Evolutionary conservation across 2,113 vertebrate species (phyloP), one percentile per base, ranked within the genome.

Genomic region (Porphyrio hochstetteri): DNA sequence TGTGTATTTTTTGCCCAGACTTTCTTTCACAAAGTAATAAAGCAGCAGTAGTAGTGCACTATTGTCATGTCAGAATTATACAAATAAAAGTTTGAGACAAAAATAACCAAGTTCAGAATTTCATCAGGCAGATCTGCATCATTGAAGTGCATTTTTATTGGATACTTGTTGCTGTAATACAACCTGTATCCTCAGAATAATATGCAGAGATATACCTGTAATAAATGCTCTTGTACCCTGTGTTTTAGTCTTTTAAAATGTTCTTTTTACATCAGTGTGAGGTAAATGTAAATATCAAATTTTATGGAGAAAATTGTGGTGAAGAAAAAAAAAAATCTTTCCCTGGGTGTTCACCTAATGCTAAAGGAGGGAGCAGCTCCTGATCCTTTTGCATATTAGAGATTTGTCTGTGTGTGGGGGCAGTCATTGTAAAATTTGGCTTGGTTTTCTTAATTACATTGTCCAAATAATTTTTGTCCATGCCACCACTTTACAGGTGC

Each of bases 401-500:
- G 28, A 35, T 61, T 81, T 81, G 3, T 72, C 2, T 56, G 8
- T 57, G 11, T 60, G 82, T 82, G 84, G 28, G 56, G 9, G 24
- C 17, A 79, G 20, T 4, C 40, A 29, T n/a, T 82, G 24, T 63
- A 74, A 77, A 48, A n/a, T 77, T 59, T 53, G 21, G 0, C 4
- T 52, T 79, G 82, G 9, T 63, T 90, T 80, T 42, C 46, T 52
- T 77, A 59, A 63, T 28, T 63, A 33, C 20, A 74, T 15, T 83
- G 14, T 67, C n/a, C 10, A 48, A 44, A 16, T 57, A 55, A 4
- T 55, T 93, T 72, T 92, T 83, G 28, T 90, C 52, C 13, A 16
- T 67, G 52, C 78, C 82, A 60, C 46, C 29, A 67, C 88, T 97
- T 97, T 92, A 88, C 77, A 80, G 18, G 46, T 93, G 86, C 84